Base-by-base conservation (phyloP, 2,113 vertebrate species). In the Rhinoderma darwinii region DNA sequence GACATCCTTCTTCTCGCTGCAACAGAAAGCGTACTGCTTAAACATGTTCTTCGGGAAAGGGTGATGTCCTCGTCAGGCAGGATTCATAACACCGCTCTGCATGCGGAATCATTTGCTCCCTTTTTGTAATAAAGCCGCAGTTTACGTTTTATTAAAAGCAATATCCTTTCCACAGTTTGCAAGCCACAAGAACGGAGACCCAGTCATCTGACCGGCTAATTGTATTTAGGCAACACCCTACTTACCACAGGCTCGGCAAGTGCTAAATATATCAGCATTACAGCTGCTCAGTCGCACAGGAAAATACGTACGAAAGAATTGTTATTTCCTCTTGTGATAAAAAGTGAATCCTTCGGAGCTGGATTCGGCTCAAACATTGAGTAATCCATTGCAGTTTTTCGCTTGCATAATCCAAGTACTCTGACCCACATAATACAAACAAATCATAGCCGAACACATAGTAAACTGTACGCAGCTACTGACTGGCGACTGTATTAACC, bases 221-320 rank as follows among this genome's bases (percentile, higher is more conserved):
- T 95, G 92, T 94, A 90, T 92, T 93, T 84, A 93, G 88, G 92
- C 92, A 94, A 92, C 92, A 94, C 90, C 93, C 91, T 94, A 88
- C 93, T 93, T 94, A 94, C 94, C 93, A 94, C 92, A 93, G 90
- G 91, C 92, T 92, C 91, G 83, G 91, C 92, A 93, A 92, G 91
- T 93, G 94, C 94, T 94, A 94, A 94, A 94, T 93, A 93, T 93
- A 94, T 93, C 94, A 92, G 93, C 93, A 93, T 92, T 90, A 89
- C 92, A 94, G 94, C 90, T 91, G 91, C 91, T 91, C 74, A 89
- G 88, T 91, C 90, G 86, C 78, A 88, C 63, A 76, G 89, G 89
- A 88, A 89, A 90, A 88, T 89, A 86, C 91, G 89, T 89, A 89
- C 90, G 89, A 90, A 91, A 82, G 93, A 91, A 91, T 89, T 90